Evolutionary conservation across 2,113 vertebrate genomes (phyloP), one percentile per base, ranked within the genome.

Genomic region (Speoplatyrhinus poulsoni): DNA sequence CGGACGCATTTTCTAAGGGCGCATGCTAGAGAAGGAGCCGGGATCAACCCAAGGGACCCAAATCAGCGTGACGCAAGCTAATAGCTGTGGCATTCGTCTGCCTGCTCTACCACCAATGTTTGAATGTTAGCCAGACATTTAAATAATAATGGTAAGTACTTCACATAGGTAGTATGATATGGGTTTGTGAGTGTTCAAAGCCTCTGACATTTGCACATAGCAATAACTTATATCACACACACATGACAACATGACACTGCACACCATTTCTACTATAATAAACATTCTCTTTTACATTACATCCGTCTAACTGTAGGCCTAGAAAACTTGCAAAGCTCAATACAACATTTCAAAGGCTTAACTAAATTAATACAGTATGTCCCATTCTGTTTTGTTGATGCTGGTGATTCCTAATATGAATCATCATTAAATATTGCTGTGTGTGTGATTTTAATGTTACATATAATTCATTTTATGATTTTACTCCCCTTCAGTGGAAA

Each of bases 401-500:
- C 57, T 77, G 63, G 78, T 72, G 64, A 79, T 76, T 9, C 1
- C 53, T 54, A 53, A 4, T 66, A 46, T 26, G 1, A 11, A 52
- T 46, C 3, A 6, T 41, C 15, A 59, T 6, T 50, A 13, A 61
- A 50, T 47, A 12, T n/a, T 5, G 15, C 16, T 58, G 16, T 54
- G 13, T 10, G 54, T 62, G 48, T 73, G 16, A 0, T 72, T 61
- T 59, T 54, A 59, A 57, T 12, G 0, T 48, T 50, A 26, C 12
- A 11, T 54, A 9, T 16, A 46, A 41, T 46, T 46, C 12, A 72
- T 73, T 82, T 78, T 70, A 77, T 86, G 83, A 87, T 90, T 88
- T 89, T 90, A 89, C 89, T 89, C 89, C 89, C 81, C 57, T 80
- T 85, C 6, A 78, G 70, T 76, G 75, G 83, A 84, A 89, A 86